Evolutionary conservation across 2,888 invertebrate species (phyloP), one percentile per base, ranked within the genome.

Genomic region (Alsophila aescularia): DNA sequence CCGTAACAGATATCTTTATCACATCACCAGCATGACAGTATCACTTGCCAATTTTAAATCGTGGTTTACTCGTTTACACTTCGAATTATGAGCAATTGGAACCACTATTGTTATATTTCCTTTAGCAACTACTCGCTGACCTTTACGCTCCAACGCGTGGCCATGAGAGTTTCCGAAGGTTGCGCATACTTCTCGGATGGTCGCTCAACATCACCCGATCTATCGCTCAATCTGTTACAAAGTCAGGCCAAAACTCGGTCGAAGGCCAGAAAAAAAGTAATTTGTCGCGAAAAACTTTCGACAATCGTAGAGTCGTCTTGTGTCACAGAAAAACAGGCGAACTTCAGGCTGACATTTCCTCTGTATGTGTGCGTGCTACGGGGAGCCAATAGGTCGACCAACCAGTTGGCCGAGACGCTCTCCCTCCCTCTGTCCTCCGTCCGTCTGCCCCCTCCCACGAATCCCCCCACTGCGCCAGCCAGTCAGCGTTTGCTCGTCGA

Each of bases 371-470:
- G 83, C 79, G 80, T 77, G n/a, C n/a, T n/a, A n/a, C n/a, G n/a
- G n/a, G 80, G 77, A 84, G 85, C 88, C 84, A 89, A 85, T 88
- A 85, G 86, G 89, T 90, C 89, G 90, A 81, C 89, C 90, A 89
- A 90, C 90, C 88, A 90, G 90, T 88, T 86, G 81, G 75, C 80
- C 84, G n/a, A 89, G 89, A 85, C 87, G 81, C 82, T 82, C 88
- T 85, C 87, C 89, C 89, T 85, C 86, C 85, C 87, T 79, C 79
- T 78, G 79, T 84, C 86, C 60, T 56, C 60, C 60, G 54, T 44
- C 83, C 80, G 82, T 84, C 85, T 82, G 77, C 70, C 76, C 77
- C 80, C 78, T 74, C 83, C 79, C 81, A 73, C 72, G 60, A 60
- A 72, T 69, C 76, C 69, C 74, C 69, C 73, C 74, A 77, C 75